Conservation (phyloP, 1,140 invertebrate species). For the Oryzaephilus surinamensis region DNA sequence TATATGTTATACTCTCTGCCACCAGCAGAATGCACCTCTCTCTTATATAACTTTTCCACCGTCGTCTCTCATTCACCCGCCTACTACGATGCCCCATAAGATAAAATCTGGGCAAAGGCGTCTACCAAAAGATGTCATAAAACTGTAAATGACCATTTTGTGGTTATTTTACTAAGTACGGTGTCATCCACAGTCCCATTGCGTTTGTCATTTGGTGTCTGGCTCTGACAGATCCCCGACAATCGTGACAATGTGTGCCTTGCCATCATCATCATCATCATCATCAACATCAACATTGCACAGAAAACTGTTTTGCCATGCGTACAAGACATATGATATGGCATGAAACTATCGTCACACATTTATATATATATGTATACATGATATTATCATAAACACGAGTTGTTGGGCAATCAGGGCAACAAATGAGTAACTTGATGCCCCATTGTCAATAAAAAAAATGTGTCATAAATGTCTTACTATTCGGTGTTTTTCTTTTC, state of each 20-base stretch:
- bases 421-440: no score
- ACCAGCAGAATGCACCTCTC: constrained; percentile 21
- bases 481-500: no score
- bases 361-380: no score
- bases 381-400: constrained; percentile 14
- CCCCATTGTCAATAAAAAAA: no score
- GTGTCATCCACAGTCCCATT: constrained; percentile 25
- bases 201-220: constrained; percentile 24
- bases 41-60: constrained; percentile 15
- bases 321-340: constrained; percentile 14
- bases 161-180: constrained; percentile 33
- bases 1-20: no score
- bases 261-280: no score
- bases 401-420: constrained; percentile 7
- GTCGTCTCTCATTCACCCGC: constrained; percentile 13
- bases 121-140: constrained; percentile 24
- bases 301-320: no score
- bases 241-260: constrained; percentile 14
- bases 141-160: constrained; percentile 30
- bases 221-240: constrained; percentile 14
- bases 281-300: no score
- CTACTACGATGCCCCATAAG: no score
- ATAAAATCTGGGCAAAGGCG: constrained; percentile 27
- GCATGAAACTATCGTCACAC: background rate
- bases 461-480: no score